phyloP scores from a whole-genome alignment of 2,113 vertebrate species.

The Zosterops hypoxanthus region DNA sequence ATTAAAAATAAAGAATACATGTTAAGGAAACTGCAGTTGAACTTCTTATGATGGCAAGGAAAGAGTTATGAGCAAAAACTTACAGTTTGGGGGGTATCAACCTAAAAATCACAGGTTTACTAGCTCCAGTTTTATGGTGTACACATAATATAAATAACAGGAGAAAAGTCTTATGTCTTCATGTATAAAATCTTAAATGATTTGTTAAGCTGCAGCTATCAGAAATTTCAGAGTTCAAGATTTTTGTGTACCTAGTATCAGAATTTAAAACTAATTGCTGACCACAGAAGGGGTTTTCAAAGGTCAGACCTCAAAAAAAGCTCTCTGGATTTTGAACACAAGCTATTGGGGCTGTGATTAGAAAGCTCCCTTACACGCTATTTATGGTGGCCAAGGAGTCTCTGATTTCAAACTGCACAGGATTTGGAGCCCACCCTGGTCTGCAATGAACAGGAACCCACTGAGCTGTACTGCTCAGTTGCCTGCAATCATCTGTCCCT shows the following conservation, averaged over 20 bases:
- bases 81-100: not conserved
- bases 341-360: not conserved
- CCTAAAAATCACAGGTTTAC: not conserved
- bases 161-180: not conserved
- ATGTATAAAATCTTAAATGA: not conserved
- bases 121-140: rapidly evolving
- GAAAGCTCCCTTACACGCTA: not conserved
- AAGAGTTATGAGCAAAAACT: not conserved
- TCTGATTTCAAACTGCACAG: not conserved
- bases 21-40: not conserved
- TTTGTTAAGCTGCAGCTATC: not conserved
- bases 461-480: not conserved
- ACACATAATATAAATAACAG: not conserved
- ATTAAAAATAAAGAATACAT: not conserved
- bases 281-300: not conserved
- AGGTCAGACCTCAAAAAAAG: not conserved
- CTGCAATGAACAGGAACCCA: not conserved
- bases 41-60: not conserved
- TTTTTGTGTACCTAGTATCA: not conserved
- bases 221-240: not conserved
- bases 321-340: not conserved
- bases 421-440: not conserved
- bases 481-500: not conserved
- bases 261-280: not conserved
- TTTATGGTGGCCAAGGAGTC: not conserved